A percentile compares a stretch with the other conserved stretches of the same genome.
Evolutionary conservation across 1,140 invertebrate species (phyloP).

Genomic region (Drosophila sp.): DNA sequence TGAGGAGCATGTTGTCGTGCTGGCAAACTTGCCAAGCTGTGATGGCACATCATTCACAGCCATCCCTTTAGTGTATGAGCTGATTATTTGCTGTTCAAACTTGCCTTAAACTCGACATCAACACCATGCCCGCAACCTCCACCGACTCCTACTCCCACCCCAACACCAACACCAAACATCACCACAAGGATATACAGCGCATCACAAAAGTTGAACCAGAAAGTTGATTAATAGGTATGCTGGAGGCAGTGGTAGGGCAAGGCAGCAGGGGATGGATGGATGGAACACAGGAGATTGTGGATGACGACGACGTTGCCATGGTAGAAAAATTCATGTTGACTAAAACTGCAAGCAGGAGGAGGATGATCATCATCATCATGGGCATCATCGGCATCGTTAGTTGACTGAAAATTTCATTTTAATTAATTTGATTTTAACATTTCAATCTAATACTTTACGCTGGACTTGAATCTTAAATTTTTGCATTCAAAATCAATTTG

Average conservation of each 20-base stretch:
- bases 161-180: constrained; percentile 1
- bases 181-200: constrained; percentile 36
- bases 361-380: constrained; percentile 30
- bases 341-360: constrained; percentile 38
- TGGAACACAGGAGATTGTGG: neutral
- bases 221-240: constrained; percentile 75
- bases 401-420: constrained; percentile 51
- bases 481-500: constrained; percentile 20
- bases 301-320: constrained; percentile 18
- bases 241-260: constrained; percentile 2
- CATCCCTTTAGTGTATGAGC: constrained; percentile 29
- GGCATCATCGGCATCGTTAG: constrained; percentile 1
- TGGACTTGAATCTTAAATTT: constrained; percentile 18
- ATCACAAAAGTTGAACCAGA: constrained; percentile 63
- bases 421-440: constrained; percentile 73
- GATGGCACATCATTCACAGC: constrained; percentile 59
- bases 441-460: constrained; percentile 34
- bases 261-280: neutral
- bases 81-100: constrained; percentile 68
- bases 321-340: constrained; percentile 45
- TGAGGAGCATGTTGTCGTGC: constrained; percentile 33
- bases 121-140: neutral
- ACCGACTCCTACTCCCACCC: neutral
- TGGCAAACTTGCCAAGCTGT: constrained; percentile 28
- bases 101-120: constrained; percentile 32